Percentiles rank a stretch among this genome's conserved stretches.
Evolutionary conservation across 2,888 invertebrate species (phyloP).

Genomic region (Heterodera filipjevi): DNA sequence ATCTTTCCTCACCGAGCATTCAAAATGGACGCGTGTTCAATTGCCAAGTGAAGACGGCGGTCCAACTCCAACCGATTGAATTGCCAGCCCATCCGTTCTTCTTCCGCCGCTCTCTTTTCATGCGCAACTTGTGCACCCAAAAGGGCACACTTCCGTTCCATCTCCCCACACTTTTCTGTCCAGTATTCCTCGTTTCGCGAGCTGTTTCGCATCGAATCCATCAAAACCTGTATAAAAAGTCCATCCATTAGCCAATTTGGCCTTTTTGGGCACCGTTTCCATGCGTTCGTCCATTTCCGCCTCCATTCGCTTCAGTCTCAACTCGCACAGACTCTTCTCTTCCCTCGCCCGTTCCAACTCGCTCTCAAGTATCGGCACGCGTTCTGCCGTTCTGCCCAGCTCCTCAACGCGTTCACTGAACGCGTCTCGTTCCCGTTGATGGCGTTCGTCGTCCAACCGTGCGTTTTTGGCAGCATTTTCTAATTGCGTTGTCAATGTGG

Average conservation of each 20-base stretch:
- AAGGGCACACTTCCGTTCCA: not conserved
- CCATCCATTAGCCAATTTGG: not conserved
- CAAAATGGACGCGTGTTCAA: conserved; percentile 53
- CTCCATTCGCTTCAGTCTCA: conserved; percentile 34
- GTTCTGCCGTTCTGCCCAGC: conserved; percentile 44
- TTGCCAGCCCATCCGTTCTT: conserved; percentile 18
- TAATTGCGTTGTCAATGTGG: conserved; percentile 47
- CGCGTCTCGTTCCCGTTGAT: conserved; percentile 41
- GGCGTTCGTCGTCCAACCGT: conserved; percentile 32
- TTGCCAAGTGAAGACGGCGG: conserved; percentile 52
- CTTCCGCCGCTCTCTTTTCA: not conserved
- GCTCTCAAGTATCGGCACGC: conserved; percentile 56
- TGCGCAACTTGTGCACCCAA: conserved; percentile 15
- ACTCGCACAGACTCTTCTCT: conserved; percentile 47
- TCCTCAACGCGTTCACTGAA: conserved; percentile 40
- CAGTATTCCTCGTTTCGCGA: conserved; percentile 3
- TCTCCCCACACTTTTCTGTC: not conserved
- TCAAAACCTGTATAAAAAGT: not conserved
- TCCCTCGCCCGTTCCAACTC: conserved; percentile 50
- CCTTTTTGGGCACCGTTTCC: conserved; percentile 42
- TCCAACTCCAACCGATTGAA: conserved; percentile 59
- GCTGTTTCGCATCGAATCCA: not conserved
- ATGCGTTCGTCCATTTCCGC: conserved; percentile 55
- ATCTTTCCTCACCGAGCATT: conserved; percentile 14
- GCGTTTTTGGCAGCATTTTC: conserved; percentile 41